phyloP scores from a whole-genome alignment of 92 coral and sea anemone genomes.

The Ricordea florida region DNA sequence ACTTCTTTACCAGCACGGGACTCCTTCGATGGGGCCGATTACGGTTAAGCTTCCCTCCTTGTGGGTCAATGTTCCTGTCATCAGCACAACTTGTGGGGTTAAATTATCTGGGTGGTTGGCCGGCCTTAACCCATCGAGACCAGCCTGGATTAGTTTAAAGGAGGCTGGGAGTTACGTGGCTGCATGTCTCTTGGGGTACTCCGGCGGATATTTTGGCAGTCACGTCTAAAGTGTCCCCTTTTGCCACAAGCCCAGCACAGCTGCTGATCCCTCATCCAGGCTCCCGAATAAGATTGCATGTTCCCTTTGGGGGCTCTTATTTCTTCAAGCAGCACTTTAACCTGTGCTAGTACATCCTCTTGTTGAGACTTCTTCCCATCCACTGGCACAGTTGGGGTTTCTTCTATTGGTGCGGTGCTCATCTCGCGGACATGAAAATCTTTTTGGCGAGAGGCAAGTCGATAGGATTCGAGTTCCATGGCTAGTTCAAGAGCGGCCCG shows the following conservation, averaged over 20 bases:
- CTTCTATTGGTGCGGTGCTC: constrained; percentile 2
- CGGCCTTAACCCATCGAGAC: constrained; percentile 26
- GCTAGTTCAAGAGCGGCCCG: constrained; percentile 50
- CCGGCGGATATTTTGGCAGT: background rate
- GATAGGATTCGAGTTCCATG: constrained; percentile 51
- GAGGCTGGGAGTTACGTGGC: background rate
- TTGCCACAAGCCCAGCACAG: constrained; percentile 33
- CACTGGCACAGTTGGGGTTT: background rate
- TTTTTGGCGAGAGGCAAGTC: constrained; percentile 26
- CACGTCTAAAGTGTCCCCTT: constrained; percentile 19
- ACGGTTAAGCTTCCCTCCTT: constrained; percentile 26
- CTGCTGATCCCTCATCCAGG: constrained; percentile 5
- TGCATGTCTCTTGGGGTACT: background rate
- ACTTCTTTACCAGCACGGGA: background rate
- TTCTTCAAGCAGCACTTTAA: background rate
- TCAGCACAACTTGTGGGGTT: constrained; percentile 5
- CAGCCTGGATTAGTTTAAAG: constrained; percentile 23
- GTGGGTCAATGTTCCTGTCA: constrained; percentile 1
- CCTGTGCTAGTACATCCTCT: constrained; percentile 8
- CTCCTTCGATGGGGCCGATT: constrained; percentile 5
- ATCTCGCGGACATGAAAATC: background rate
- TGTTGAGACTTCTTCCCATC: background rate
- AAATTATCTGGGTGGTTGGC: constrained; percentile 3
- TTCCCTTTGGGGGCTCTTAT: background rate
- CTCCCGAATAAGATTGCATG: background rate